Evolutionary conservation across 2,888 invertebrate species (phyloP).

Genomic region (Drosophila koepferae): DNA sequence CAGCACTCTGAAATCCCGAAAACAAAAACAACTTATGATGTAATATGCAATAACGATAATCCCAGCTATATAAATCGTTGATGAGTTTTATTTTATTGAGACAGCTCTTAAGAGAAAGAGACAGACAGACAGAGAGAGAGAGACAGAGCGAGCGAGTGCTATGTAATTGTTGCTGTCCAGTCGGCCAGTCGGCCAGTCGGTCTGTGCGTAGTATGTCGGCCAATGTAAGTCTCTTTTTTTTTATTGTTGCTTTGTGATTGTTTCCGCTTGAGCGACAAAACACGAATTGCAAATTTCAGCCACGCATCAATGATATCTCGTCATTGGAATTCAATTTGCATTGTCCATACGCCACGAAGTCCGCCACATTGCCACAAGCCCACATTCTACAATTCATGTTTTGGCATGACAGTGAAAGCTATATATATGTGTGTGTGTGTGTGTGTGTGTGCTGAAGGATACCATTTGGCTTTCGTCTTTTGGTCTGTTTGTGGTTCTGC

Average conservation of each 20-base stretch:
- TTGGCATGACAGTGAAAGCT: neutral
- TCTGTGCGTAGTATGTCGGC: slow-evolving; percentile 19
- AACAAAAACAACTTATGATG: neutral
- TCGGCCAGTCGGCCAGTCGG: neutral
- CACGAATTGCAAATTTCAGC: slow-evolving; percentile 76
- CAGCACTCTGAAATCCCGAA: neutral
- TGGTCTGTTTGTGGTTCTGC: slow-evolving; percentile 65
- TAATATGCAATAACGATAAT: neutral
- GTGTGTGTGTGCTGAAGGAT: neutral
- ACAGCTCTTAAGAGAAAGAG: neutral
- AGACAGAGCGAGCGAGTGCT: slow-evolving; percentile 21
- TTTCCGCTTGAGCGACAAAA: slow-evolving; percentile 69
- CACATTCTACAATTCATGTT: slow-evolving; percentile 33
- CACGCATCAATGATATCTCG: slow-evolving; percentile 80
- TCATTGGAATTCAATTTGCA: slow-evolving; percentile 79
- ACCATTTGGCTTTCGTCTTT: slow-evolving; percentile 66
- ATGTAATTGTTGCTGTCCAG: slow-evolving; percentile 39
- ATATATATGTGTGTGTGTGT: neutral
- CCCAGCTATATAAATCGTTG: slow-evolving; percentile 6
- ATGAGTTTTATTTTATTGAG: slow-evolving; percentile 13
- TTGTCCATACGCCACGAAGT: slow-evolving; percentile 58
- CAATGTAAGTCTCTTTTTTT: slow-evolving; percentile 23
- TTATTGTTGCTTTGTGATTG: slow-evolving; percentile 58
- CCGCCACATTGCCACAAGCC: slow-evolving; percentile 42
- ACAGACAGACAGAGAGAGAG: neutral